phyloP scores from a whole-genome alignment of 2,888 invertebrate genomes.

The Serrognathus titanus region DNA sequence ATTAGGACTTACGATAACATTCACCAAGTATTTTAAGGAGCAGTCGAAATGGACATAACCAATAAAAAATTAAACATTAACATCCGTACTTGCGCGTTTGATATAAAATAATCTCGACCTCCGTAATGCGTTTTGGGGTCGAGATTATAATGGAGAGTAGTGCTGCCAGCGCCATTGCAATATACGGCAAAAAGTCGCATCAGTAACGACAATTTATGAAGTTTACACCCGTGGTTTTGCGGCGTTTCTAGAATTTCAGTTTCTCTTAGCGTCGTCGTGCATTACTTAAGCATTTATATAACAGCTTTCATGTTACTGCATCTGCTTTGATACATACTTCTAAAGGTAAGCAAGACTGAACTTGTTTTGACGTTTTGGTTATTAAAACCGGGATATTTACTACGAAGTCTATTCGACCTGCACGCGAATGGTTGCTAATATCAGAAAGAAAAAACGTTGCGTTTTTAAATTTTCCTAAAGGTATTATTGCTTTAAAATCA shows the following conservation, averaged over 20 bases:
- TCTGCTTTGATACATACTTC: conserved; percentile 16
- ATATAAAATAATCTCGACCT: conserved; percentile 18
- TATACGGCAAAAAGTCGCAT: conserved; percentile 19
- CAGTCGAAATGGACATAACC: too few species aligned
- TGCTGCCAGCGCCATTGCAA: conserved; percentile 18
- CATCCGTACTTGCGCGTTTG: conserved; percentile 6
- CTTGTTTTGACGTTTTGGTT: conserved; percentile 27
- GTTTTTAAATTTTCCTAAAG: conserved; percentile 2
- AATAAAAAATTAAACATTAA: too few species aligned
- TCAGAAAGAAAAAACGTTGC: conserved; percentile 4
- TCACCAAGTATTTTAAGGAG: too few species aligned
- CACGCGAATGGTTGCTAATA: conserved; percentile 12
- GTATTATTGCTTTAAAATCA: background rate
- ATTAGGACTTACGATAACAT: too few species aligned
- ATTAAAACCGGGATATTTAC: conserved; percentile 15
- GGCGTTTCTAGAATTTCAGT: conserved; percentile 37
- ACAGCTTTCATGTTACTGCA: conserved; percentile 24
- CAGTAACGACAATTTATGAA: conserved; percentile 37
- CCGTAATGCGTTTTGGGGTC: conserved; percentile 15
- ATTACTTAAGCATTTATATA: conserved; percentile 18
- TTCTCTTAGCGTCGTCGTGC: conserved; percentile 24
- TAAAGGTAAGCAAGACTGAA: conserved; percentile 27
- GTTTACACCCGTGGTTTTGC: conserved; percentile 45
- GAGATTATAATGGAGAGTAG: conserved; percentile 15
- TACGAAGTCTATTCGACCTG: conserved; percentile 8